Conservation (phyloP, 2,797 vertebrate species). For the Cebuella pygmaea region DNA sequence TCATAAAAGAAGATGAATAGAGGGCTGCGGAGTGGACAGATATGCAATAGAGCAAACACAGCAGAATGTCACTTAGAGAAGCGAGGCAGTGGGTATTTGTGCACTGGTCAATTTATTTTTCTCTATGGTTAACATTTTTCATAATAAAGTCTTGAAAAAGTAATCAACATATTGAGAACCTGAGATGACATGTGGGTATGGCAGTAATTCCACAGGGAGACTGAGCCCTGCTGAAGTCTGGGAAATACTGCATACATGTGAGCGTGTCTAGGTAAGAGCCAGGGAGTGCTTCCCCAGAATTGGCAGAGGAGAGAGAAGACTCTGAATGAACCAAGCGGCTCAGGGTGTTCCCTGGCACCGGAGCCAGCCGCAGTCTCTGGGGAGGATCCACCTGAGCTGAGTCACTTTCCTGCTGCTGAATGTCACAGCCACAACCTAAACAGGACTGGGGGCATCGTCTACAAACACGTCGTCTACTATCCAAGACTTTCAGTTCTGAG, state of each 20-base stretch:
- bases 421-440: too few species aligned
- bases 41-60: too few species aligned
- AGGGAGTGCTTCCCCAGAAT: neutral
- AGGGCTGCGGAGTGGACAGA: neutral
- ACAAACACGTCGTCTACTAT: rapidly evolving
- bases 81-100: neutral
- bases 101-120: neutral
- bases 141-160: neutral
- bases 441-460: neutral
- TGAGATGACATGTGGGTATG: neutral
- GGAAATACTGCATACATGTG: neutral
- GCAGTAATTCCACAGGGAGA: neutral
- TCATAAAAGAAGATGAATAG: neutral
- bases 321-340: rapidly evolving
- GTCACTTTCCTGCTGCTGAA: neutral
- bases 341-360: neutral
- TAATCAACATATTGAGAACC: neutral
- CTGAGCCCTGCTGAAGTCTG: neutral
- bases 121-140: neutral
- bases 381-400: neutral
- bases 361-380: neutral
- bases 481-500: neutral
- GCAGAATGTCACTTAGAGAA: neutral
- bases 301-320: neutral
- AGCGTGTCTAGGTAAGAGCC: neutral